Conservation (phyloP, 2,797 vertebrate genomes). For the Spea hammondii region DNA sequence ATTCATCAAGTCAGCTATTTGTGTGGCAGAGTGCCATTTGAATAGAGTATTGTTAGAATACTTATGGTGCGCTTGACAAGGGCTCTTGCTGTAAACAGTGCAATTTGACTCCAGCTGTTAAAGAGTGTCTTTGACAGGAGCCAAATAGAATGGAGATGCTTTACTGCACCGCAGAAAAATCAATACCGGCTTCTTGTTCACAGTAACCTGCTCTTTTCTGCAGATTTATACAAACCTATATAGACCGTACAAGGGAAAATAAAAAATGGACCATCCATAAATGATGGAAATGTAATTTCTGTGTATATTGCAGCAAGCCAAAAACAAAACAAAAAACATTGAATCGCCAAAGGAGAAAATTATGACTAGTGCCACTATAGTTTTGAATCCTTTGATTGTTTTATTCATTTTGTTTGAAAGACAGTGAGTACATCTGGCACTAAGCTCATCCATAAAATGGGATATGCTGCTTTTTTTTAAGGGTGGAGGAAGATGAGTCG, state of each 20-base stretch:
- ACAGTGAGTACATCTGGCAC: slow-evolving; percentile 5
- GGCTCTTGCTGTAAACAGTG: slow-evolving; percentile 94
- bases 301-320: slow-evolving; percentile 13
- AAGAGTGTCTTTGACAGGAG: slow-evolving; percentile 93
- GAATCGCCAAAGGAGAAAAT: slow-evolving; percentile 1
- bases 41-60: slow-evolving; percentile 80
- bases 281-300: slow-evolving; percentile 43
- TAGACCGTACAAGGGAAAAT: slow-evolving; percentile 46
- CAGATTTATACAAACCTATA: slow-evolving; percentile 71
- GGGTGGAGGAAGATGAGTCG: not conserved
- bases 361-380: not conserved
- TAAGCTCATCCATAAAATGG: slow-evolving; percentile 31
- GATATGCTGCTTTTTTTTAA: slow-evolving; percentile 23
- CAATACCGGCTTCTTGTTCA: slow-evolving; percentile 91
- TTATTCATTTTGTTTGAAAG: slow-evolving; percentile 12
- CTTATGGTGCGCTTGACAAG: slow-evolving; percentile 83
- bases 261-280: slow-evolving; percentile 46
- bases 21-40: slow-evolving; percentile 79
- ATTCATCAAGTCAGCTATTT: slow-evolving; percentile 79
- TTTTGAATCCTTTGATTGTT: slow-evolving; percentile 16
- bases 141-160: slow-evolving; percentile 86
- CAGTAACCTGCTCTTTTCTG: slow-evolving; percentile 80
- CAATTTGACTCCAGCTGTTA: slow-evolving; percentile 99
- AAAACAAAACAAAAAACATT: not conserved
- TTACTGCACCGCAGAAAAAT: slow-evolving; percentile 90